These are phyloP conservation scores for Hyposoter didymator DNA, from an alignment of 2,888 invertebrate genomes.

Conservation along the genomic window DNA sequence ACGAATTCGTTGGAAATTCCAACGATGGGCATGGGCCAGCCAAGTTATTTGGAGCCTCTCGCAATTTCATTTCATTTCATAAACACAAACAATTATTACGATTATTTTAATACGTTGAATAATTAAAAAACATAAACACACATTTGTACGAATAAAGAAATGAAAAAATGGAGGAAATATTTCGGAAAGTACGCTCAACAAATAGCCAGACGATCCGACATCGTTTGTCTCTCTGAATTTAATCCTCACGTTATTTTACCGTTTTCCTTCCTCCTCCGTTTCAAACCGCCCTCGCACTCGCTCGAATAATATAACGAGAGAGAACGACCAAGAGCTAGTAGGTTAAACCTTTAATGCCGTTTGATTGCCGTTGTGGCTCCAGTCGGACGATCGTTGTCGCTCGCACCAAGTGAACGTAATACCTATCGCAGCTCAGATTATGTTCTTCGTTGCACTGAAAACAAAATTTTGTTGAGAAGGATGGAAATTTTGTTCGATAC, in stretches of 20 bases:
- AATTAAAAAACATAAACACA: background rate
- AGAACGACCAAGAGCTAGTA: slow-evolving; percentile 72
- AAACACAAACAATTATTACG: background rate
- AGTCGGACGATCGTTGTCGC: slow-evolving; percentile 71
- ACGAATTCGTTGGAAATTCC: slow-evolving; percentile 70
- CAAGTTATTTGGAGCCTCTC: slow-evolving; percentile 36
- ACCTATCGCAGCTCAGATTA: slow-evolving; percentile 63
- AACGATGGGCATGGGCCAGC: slow-evolving; percentile 39
- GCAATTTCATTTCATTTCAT: background rate
- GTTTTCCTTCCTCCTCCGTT: slow-evolving; percentile 13
- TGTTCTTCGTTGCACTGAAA: background rate
- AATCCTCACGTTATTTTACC: background rate
- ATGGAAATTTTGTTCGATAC: too few relatives aligned
- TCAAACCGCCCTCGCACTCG: slow-evolving; percentile 17
- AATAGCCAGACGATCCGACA: background rate
- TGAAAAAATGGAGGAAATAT: background rate
- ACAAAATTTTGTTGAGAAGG: too few relatives aligned
- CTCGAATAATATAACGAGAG: slow-evolving; percentile 58
- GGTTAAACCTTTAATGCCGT: slow-evolving; percentile 81
- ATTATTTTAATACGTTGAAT: background rate
- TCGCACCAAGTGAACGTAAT: slow-evolving; percentile 56
- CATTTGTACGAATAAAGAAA: background rate
- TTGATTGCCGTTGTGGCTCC: slow-evolving; percentile 79
- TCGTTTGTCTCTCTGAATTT: slow-evolving; percentile 21
- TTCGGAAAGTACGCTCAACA: background rate